Evolutionary conservation across 2,888 invertebrate species (phyloP).

Genomic region (Odontothrips loti): DNA sequence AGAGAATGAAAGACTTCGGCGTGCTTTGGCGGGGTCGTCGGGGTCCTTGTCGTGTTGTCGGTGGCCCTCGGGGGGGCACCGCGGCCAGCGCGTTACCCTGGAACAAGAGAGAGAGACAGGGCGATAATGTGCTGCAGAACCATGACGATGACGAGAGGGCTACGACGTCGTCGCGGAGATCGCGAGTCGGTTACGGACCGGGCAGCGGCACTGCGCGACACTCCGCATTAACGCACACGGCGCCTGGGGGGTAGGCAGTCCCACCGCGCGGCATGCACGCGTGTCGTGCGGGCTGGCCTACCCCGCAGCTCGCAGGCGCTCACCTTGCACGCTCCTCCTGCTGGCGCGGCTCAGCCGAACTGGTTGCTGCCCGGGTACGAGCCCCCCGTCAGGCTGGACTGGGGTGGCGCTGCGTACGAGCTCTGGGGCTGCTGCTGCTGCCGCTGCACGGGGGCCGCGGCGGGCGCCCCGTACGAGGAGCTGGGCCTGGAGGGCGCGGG

Average conservation of each 20-base stretch:
- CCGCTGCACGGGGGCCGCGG: neutral
- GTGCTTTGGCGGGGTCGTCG: neutral
- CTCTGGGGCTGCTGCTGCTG: neutral
- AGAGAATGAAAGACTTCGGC: neutral
- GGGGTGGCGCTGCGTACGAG: neutral
- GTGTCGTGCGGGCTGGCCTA: too few species aligned
- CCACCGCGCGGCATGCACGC: too few species aligned
- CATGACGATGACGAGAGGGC: too few species aligned
- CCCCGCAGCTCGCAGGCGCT: neutral
- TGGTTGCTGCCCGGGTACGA: conserved; percentile 5
- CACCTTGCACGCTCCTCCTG: neutral
- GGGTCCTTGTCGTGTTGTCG: neutral
- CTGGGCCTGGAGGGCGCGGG: neutral
- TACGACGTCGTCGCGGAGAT: too few species aligned
- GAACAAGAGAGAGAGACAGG: neutral
- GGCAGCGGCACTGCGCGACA: too few species aligned
- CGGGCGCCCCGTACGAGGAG: neutral
- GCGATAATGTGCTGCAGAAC: neutral
- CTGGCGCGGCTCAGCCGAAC: neutral
- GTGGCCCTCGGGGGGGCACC: neutral
- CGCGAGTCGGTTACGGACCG: too few species aligned
- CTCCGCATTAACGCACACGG: too few species aligned
- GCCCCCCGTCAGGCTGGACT: conserved; percentile 9
- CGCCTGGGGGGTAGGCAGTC: too few species aligned
- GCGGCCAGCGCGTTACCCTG: neutral